Conservation (phyloP, 2,113 vertebrate genomes). For the Sclerurus mexicanus region DNA sequence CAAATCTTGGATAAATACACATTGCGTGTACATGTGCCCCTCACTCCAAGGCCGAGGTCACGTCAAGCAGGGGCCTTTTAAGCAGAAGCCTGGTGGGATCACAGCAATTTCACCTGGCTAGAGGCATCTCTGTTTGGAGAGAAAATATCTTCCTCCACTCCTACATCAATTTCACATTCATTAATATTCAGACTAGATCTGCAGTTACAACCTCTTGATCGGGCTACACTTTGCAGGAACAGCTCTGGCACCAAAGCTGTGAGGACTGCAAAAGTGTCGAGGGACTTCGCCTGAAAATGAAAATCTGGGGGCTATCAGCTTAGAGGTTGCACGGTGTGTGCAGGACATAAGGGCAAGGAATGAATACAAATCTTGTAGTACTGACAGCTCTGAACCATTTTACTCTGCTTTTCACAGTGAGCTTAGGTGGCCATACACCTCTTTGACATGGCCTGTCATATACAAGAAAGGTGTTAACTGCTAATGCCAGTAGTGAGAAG, state of each 20-base stretch:
- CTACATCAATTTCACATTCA: neutral
- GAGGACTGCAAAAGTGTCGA: neutral
- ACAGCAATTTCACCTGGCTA: neutral
- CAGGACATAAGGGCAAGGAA: neutral
- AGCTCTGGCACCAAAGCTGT: neutral
- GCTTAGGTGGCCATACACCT: neutral
- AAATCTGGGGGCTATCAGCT: neutral
- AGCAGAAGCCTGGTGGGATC: neutral
- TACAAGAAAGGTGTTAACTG: constrained; percentile 1
- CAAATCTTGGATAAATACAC: neutral
- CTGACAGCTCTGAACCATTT: constrained; percentile 21
- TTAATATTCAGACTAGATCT: neutral
- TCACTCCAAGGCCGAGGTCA: neutral
- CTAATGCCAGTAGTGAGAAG: neutral
- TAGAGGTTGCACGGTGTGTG: accelerated
- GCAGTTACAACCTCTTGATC: neutral
- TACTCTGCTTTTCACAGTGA: neutral
- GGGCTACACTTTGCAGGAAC: neutral
- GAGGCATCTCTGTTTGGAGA: neutral
- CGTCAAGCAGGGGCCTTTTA: neutral
- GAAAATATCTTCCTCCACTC: neutral
- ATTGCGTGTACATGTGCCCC: accelerated
- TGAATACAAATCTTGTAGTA: neutral
- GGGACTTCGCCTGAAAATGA: neutral
- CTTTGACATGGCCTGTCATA: neutral